phyloP scores from a whole-genome alignment of 2,888 invertebrate genomes.

The Cyclophora albipunctata region DNA sequence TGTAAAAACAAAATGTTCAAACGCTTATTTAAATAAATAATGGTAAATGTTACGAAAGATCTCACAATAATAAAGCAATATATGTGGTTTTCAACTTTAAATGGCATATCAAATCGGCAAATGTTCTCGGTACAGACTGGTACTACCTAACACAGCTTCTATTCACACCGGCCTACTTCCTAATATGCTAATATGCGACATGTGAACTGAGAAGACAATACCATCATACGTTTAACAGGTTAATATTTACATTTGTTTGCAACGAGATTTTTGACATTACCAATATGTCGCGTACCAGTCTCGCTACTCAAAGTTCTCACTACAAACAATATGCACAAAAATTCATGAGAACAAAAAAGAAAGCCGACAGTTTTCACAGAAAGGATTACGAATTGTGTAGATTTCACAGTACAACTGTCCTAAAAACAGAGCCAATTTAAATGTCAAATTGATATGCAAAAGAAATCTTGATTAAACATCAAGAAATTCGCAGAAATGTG shows the following conservation, averaged over 20 bases:
- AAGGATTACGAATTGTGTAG: constrained; percentile 6
- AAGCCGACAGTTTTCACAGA: constrained; percentile 23
- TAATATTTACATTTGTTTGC: constrained; percentile 41
- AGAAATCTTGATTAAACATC: constrained; percentile 7
- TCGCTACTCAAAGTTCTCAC: constrained; percentile 10
- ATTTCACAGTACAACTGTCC: constrained; percentile 3
- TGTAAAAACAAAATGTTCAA: too few relatives aligned
- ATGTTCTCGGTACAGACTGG: neutral
- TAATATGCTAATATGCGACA: constrained; percentile 63
- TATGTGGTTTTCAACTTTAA: neutral
- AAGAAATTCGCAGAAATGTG: constrained; percentile 12
- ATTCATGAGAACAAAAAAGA: constrained; percentile 32
- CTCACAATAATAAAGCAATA: neutral
- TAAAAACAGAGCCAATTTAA: constrained; percentile 4
- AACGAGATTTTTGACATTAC: constrained; percentile 39
- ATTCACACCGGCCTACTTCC: constrained; percentile 63
- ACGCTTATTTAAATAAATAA: too few relatives aligned
- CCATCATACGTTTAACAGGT: constrained; percentile 48
- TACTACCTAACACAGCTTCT: constrained; percentile 8
- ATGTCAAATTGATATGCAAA: constrained; percentile 10
- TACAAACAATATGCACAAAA: constrained; percentile 23
- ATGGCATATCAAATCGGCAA: neutral
- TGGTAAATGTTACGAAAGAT: neutral
- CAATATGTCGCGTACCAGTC: constrained; percentile 22
- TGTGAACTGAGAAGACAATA: constrained; percentile 61